Evolutionary conservation across 2,113 vertebrate genomes (phyloP).

Genomic region (Anhinga anhinga): DNA sequence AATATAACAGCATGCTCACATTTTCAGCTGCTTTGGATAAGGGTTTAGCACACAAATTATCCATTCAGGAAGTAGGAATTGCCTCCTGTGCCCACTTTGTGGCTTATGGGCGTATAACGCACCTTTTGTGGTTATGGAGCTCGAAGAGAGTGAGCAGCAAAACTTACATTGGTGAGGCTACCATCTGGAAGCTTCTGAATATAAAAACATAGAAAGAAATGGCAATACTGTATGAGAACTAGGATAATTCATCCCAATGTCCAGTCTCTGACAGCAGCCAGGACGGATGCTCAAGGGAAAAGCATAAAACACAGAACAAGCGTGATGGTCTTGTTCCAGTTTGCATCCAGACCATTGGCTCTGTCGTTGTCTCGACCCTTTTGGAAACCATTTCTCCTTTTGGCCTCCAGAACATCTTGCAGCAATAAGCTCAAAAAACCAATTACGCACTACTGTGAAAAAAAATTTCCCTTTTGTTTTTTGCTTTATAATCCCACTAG

Average conservation of each 20-base stretch:
- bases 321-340: not conserved
- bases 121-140: not conserved
- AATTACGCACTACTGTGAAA: not conserved
- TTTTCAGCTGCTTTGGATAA: not conserved
- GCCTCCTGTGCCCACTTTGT: rapidly evolving
- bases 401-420: not conserved
- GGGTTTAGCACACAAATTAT: not conserved
- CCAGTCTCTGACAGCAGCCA: not conserved
- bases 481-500: not conserved
- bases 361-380: not conserved
- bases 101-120: not conserved
- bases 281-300: not conserved
- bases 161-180: not conserved
- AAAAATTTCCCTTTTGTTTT: not conserved
- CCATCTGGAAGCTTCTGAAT: not conserved
- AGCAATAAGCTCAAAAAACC: not conserved
- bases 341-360: not conserved
- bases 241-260: not conserved
- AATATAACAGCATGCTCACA: not conserved
- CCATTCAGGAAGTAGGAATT: not conserved
- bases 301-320: not conserved
- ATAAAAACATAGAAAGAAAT: not conserved
- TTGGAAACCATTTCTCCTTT: not conserved
- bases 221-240: rapidly evolving
- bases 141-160: not conserved